Base-by-base conservation (phyloP, 2,113 vertebrate species). In the Camarhynchus parvulus region DNA sequence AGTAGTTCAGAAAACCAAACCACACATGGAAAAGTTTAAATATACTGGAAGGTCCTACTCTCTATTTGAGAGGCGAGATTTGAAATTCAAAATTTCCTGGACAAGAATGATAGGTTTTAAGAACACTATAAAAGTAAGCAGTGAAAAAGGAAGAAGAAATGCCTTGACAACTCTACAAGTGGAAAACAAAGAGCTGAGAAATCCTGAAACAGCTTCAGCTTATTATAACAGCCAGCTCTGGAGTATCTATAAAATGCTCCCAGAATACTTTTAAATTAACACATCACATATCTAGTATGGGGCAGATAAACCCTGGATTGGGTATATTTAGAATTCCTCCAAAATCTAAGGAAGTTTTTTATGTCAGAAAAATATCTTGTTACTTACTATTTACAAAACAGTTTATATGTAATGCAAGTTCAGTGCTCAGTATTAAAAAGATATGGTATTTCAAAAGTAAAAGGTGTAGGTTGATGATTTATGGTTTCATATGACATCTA, bases 1-100 rank as follows among this genome's bases (percentile, higher is more conserved):
- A 70, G 67, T 77, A 80, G 35, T 47, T 89, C 30, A 77, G 64
- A 92, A 96, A 94, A 90, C 7, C 39, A 92, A 79, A 76, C 35
- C 63, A 72, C 35, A 87, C 63, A 80, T 47, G 70, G 58, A 62
- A 76, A 91, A 66, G 37, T 62, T 82, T 62, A 75, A 90, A 85
- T 74, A 72, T 21, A 53, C 21, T 83, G 58, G 53, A 79, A 89
- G 63, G 7, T 69, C 25, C 37, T 80, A 15, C 28, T 82, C 47
- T 49, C 37, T 46, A 7, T 79, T 89, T 85, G 61, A 95, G 62
- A 85, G 21, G 46, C 79, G 70, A 95, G 79, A 85, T 50, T 46
- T 93, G 72, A 94, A 94, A 95, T 85, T 85, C 77, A 79, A 78
- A 90, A 89, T 95, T 96, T 89, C 91, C 81, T 92, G 89, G 81